These are phyloP conservation scores for Pediacus dermestoides DNA, from an alignment of 2,888 invertebrate species.

Conservation along the genomic window DNA sequence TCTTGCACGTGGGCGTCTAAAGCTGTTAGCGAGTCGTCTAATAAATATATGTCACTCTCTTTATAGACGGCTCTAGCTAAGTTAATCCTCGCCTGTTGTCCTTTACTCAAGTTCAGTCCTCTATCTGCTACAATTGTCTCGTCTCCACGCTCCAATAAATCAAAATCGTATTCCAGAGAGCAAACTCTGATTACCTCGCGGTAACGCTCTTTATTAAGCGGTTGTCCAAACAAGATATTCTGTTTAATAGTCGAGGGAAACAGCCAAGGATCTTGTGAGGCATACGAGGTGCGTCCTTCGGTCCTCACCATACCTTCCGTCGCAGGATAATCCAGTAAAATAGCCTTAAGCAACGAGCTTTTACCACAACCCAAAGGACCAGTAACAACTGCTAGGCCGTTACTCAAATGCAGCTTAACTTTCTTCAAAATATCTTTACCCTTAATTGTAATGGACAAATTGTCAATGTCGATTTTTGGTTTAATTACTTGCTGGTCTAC, in stretches of 20 bases:
- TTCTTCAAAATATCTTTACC: constrained; percentile 45
- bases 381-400: constrained; percentile 54
- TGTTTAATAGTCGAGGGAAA: constrained; percentile 62
- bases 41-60: constrained; percentile 71
- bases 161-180: constrained; percentile 60
- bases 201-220: constrained; percentile 56
- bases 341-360: constrained; percentile 47
- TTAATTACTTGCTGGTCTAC: constrained; percentile 28
- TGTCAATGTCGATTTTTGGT: constrained; percentile 29
- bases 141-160: constrained; percentile 60
- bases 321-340: constrained; percentile 44
- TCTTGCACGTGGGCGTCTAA: constrained; percentile 73
- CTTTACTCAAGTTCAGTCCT: constrained; percentile 77
- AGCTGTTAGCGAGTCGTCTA: constrained; percentile 78
- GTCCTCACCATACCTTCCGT: constrained; percentile 51
- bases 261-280: constrained; percentile 63
- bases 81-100: constrained; percentile 76
- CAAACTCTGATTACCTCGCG: constrained; percentile 61
- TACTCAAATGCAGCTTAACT: constrained; percentile 48
- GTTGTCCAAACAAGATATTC: constrained; percentile 73
- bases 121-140: constrained; percentile 74
- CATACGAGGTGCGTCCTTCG: constrained; percentile 55
- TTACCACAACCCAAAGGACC: constrained; percentile 69
- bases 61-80: constrained; percentile 72
- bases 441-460: constrained; percentile 32